A percentile compares a stretch with the other conserved stretches of the same genome.
These are phyloP conservation scores for Dendroctonus ponderosae DNA, from an alignment of 1,140 invertebrate genomes.

Conservation along the genomic window DNA sequence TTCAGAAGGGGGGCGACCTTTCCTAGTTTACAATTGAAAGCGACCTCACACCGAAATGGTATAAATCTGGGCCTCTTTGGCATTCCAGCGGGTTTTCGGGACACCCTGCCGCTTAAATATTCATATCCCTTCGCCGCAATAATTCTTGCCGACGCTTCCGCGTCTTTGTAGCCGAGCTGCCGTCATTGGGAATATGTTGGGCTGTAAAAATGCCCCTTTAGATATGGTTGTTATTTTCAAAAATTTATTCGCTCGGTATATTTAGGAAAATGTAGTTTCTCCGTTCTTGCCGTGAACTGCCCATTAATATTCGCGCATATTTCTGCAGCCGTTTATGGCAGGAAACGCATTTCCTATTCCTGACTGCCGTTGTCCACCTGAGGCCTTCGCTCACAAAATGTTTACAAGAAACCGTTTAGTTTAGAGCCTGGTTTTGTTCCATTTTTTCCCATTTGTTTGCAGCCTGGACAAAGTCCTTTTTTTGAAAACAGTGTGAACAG, in stretches of 20 bases:
- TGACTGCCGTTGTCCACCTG: background rate
- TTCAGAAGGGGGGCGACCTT: background rate
- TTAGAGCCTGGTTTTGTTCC: too few relatives aligned
- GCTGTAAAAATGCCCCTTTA: too few relatives aligned
- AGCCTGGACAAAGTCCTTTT: too few relatives aligned
- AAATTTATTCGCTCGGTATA: too few relatives aligned
- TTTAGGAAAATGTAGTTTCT: too few relatives aligned
- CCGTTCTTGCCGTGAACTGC: too few relatives aligned
- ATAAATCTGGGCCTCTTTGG: slow-evolving; percentile 17
- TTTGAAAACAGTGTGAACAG: too few relatives aligned
- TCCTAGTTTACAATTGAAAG: slow-evolving; percentile 21
- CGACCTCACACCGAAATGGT: slow-evolving; percentile 9
- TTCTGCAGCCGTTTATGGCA: slow-evolving; percentile 10
- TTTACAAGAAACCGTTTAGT: too few relatives aligned
- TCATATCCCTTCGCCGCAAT: slow-evolving; percentile 25
- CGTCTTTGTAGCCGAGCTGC: slow-evolving; percentile 9
- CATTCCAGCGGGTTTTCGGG: slow-evolving; percentile 3
- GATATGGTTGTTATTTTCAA: too few relatives aligned
- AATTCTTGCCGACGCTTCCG: slow-evolving; percentile 19
- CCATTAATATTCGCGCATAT: slow-evolving; percentile 11
- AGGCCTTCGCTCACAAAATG: too few relatives aligned
- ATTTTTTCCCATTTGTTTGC: too few relatives aligned
- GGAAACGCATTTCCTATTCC: slow-evolving; percentile 17
- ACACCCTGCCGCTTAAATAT: slow-evolving; percentile 17
- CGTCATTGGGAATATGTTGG: background rate